Conservation (phyloP, 2,797 vertebrate genomes). For the Mastacembelus armatus region DNA sequence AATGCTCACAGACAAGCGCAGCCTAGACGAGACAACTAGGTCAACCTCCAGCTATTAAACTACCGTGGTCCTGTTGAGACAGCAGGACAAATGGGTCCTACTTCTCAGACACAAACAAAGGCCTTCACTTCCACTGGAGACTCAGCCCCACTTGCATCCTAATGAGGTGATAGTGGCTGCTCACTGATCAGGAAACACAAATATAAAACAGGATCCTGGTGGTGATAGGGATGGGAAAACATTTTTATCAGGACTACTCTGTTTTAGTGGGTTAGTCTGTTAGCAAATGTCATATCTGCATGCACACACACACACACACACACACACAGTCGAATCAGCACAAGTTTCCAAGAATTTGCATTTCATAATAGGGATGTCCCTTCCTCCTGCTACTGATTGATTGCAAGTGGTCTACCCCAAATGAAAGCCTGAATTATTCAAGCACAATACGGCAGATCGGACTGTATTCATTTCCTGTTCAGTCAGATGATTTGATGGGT, state of each 20-base stretch:
- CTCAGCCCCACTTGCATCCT: slow-evolving; percentile 62
- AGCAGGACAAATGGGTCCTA: slow-evolving; percentile 63
- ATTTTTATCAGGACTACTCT: slow-evolving; percentile 15
- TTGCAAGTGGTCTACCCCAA: slow-evolving; percentile 52
- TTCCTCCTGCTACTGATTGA: slow-evolving; percentile 51
- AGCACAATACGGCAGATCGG: slow-evolving; percentile 49
- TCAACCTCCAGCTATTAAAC: slow-evolving; percentile 66
- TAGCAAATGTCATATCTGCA: neutral
- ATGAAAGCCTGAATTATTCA: slow-evolving; percentile 76
- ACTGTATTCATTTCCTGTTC: slow-evolving; percentile 73
- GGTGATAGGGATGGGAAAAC: slow-evolving; percentile 24
- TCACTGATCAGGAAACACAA: slow-evolving; percentile 60
- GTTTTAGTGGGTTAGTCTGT: neutral
- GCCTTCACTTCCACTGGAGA: slow-evolving; percentile 57
- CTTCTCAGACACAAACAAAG: slow-evolving; percentile 66
- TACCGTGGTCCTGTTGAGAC: slow-evolving; percentile 51
- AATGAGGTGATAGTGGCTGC: slow-evolving; percentile 61
- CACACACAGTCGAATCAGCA: slow-evolving; percentile 18
- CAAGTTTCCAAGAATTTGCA: slow-evolving; percentile 36
- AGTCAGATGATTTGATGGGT: slow-evolving; percentile 66
- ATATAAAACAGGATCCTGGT: slow-evolving; percentile 13
- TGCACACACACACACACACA: slow-evolving; percentile 3
- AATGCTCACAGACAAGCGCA: slow-evolving; percentile 43
- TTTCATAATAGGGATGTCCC: slow-evolving; percentile 51
- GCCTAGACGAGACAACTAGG: slow-evolving; percentile 67